Percentiles rank a stretch among this genome's conserved stretches.
Evolutionary conservation across 2,113 vertebrate species (phyloP).

Genomic region (Ariopsis seemanni): DNA sequence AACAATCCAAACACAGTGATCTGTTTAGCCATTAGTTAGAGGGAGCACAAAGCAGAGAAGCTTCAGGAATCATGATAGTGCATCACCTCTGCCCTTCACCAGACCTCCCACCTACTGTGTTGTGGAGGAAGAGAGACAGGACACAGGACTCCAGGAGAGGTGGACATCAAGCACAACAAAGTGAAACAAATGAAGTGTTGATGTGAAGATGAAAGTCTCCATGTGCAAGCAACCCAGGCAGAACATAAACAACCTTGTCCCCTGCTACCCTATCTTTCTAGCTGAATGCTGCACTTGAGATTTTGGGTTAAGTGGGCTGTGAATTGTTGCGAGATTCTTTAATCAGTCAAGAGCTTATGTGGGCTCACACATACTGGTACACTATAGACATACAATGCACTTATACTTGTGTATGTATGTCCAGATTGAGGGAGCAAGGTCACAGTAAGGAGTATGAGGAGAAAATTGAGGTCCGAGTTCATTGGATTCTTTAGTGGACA

Average conservation of each 20-base stretch:
- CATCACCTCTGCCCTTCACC: slow-evolving; percentile 55
- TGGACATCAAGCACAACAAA: slow-evolving; percentile 48
- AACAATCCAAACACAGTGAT: slow-evolving; percentile 39
- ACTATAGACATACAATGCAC: slow-evolving; percentile 36
- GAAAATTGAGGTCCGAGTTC: slow-evolving; percentile 21
- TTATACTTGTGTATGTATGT: slow-evolving; percentile 15
- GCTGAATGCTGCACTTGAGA: slow-evolving; percentile 44
- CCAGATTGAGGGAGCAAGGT: neutral
- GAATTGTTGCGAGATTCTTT: slow-evolving; percentile 52
- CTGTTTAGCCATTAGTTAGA: slow-evolving; percentile 33
- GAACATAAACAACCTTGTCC: slow-evolving; percentile 53
- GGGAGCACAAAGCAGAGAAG: slow-evolving; percentile 39
- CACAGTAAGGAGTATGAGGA: neutral
- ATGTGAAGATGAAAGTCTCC: slow-evolving; percentile 48
- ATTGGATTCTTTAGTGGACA: neutral
- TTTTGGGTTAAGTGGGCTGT: slow-evolving; percentile 54
- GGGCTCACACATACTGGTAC: slow-evolving; percentile 3
- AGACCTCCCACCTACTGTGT: slow-evolving; percentile 71
- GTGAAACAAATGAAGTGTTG: slow-evolving; percentile 54
- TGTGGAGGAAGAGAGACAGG: slow-evolving; percentile 52
- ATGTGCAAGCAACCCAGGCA: slow-evolving; percentile 41
- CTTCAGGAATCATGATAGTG: slow-evolving; percentile 47
- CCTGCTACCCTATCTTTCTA: slow-evolving; percentile 43
- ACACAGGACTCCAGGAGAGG: slow-evolving; percentile 9
- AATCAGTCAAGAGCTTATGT: slow-evolving; percentile 45